Percentiles rank a stretch among this genome's conserved stretches.
phyloP scores from a whole-genome alignment of 2,797 vertebrate genomes.

The Bothrops alternatus region DNA sequence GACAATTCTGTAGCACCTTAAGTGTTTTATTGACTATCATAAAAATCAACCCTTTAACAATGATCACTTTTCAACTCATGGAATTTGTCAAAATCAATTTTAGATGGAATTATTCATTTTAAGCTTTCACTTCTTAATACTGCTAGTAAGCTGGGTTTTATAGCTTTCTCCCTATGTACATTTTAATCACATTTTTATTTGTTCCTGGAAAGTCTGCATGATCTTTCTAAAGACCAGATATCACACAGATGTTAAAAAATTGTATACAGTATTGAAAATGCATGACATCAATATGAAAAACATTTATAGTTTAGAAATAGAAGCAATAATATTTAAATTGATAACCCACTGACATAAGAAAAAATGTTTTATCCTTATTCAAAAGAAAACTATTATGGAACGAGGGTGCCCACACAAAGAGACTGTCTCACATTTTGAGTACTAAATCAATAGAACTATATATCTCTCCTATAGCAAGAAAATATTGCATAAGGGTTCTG shows the following conservation, averaged over 20 bases:
- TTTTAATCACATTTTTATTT: not conserved
- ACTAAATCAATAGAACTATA: not conserved
- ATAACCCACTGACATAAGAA: not conserved
- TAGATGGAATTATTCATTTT: constrained; percentile 27
- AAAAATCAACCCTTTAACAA: constrained; percentile 47
- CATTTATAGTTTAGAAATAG: not conserved
- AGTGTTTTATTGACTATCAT: constrained; percentile 51
- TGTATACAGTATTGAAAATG: not conserved
- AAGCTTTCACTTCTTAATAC: constrained; percentile 46
- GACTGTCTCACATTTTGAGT: not conserved
- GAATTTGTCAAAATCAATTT: constrained; percentile 53
- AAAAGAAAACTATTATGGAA: not conserved
- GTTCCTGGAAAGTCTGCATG: not conserved
- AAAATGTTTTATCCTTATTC: not conserved
- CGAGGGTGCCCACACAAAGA: not conserved
- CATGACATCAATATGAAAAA: not conserved
- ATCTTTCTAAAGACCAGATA: not conserved
- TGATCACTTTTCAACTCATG: constrained; percentile 34
- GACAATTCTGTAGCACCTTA: constrained; percentile 45
- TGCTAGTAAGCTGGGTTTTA: not conserved
- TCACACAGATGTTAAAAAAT: not conserved
- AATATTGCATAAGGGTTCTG: not conserved
- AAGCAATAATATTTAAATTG: not conserved
- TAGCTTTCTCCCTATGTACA: not conserved
- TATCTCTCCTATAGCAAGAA: not conserved